Conservation (phyloP, 1,140 invertebrate species). For the Dendroctonus ponderosae region DNA sequence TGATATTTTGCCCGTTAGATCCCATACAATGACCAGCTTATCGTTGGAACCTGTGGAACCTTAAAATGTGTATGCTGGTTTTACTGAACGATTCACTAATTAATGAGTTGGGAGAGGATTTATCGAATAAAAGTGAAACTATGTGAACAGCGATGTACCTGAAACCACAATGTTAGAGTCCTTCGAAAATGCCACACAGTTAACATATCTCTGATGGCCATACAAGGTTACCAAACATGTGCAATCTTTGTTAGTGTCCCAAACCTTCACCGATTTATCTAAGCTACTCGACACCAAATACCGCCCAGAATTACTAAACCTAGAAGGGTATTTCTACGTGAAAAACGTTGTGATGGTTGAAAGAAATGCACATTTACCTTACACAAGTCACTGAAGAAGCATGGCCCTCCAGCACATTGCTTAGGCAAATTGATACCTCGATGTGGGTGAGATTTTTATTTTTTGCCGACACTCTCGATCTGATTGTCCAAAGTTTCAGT, state of each 20-base stretch:
- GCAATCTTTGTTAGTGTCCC: constrained; percentile 58
- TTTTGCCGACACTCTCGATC: constrained; percentile 44
- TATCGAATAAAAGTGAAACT: neutral
- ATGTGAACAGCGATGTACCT: constrained; percentile 47
- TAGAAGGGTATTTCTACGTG: neutral
- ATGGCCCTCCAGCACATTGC: constrained; percentile 47
- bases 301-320: constrained; percentile 59
- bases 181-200: constrained; percentile 67
- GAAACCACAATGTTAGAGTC: constrained; percentile 65
- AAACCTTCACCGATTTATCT: constrained; percentile 70
- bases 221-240: constrained; percentile 52
- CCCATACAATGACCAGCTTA: constrained; percentile 67
- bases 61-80: constrained; percentile 38
- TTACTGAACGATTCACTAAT: too few relatives aligned
- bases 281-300: constrained; percentile 65
- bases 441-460: constrained; percentile 34
- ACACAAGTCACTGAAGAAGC: constrained; percentile 61
- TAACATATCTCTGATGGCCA: constrained; percentile 70
- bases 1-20: constrained; percentile 54
- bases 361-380: constrained; percentile 36
- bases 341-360: neutral
- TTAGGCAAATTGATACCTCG: constrained; percentile 39
- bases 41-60: constrained; percentile 68
- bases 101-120: too few relatives aligned
- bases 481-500: constrained; percentile 73